Conservation (phyloP, 2,888 invertebrate genomes). For the Drosophila colorata region DNA sequence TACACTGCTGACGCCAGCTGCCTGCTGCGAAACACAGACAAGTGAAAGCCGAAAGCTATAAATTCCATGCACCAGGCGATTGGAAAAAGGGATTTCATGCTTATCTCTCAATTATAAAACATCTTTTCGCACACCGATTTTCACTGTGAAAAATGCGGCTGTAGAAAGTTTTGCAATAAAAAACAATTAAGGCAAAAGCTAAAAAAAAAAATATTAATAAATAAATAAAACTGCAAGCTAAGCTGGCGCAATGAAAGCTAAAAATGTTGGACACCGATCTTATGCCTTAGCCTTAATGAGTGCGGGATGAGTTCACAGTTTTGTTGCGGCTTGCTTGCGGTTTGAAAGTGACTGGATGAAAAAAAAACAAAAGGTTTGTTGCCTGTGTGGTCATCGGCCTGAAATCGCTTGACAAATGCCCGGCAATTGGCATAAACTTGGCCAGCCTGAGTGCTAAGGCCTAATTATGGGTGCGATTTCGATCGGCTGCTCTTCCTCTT, state of each 20-base stretch:
- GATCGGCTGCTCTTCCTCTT: conserved; percentile 38
- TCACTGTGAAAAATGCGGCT: conserved; percentile 62
- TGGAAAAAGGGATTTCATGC: conserved; percentile 42
- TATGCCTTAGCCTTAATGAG: conserved; percentile 53
- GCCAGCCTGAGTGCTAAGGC: conserved; percentile 37
- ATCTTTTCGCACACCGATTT: conserved; percentile 35
- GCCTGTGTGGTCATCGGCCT: conserved; percentile 50
- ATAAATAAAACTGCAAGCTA: conserved; percentile 55
- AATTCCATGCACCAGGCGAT: conserved; percentile 5
- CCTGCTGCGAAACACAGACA: not conserved
- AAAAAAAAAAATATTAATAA: not conserved
- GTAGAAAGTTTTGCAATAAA: conserved; percentile 60
- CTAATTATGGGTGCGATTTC: conserved; percentile 46
- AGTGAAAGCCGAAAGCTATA: conserved; percentile 36
- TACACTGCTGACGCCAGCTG: conserved; percentile 1
- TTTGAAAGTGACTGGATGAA: conserved; percentile 37
- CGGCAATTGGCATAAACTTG: conserved; percentile 59
- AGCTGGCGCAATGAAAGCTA: conserved; percentile 47
- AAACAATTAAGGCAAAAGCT: conserved; percentile 61
- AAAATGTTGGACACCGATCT: conserved; percentile 3
- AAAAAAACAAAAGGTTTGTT: not conserved
- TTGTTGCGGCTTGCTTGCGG: conserved; percentile 6
- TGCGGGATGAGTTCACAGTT: conserved; percentile 38
- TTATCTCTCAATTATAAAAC: conserved; percentile 36
- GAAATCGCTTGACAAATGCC: conserved; percentile 61